Percentiles rank a stretch among this genome's conserved stretches.
Evolutionary conservation across 2,113 vertebrate genomes (phyloP).

Genomic region (Oenanthe oenanthe): DNA sequence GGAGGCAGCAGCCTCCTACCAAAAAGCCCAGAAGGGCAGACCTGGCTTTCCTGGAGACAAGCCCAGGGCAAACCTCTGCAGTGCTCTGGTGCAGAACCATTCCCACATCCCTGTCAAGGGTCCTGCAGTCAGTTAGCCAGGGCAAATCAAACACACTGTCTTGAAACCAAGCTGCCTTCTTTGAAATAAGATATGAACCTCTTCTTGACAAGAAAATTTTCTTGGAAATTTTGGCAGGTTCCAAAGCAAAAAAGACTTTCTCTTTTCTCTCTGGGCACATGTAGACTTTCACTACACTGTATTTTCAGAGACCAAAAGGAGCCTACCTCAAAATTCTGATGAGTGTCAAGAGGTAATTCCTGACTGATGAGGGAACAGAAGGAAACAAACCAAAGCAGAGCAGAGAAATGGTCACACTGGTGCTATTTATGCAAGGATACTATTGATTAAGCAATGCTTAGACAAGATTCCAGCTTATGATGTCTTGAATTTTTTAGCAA

Average conservation of each 20-base stretch:
- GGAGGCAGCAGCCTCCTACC: neutral
- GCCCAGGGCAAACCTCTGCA: neutral
- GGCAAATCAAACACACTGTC: rapidly evolving
- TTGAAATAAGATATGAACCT: neutral
- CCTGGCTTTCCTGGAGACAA: neutral
- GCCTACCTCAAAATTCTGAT: neutral
- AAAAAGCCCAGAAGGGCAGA: neutral
- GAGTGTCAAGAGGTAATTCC: neutral
- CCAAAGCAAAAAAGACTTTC: neutral
- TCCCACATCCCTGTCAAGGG: neutral
- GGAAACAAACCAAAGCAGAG: neutral
- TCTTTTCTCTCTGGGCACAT: neutral
- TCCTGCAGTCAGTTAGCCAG: rapidly evolving
- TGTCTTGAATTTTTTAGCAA: neutral
- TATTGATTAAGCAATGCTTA: neutral
- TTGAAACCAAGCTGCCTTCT: neutral
- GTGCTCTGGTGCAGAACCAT: rapidly evolving
- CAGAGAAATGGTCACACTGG: neutral
- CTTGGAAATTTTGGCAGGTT: neutral
- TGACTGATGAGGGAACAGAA: neutral
- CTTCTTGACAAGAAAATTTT: neutral
- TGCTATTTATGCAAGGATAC: neutral
- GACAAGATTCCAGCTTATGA: neutral
- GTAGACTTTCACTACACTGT: neutral
- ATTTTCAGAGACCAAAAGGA: neutral